Evolutionary conservation across 2,113 vertebrate species (phyloP).

Genomic region (Mormyrus iriodes): DNA sequence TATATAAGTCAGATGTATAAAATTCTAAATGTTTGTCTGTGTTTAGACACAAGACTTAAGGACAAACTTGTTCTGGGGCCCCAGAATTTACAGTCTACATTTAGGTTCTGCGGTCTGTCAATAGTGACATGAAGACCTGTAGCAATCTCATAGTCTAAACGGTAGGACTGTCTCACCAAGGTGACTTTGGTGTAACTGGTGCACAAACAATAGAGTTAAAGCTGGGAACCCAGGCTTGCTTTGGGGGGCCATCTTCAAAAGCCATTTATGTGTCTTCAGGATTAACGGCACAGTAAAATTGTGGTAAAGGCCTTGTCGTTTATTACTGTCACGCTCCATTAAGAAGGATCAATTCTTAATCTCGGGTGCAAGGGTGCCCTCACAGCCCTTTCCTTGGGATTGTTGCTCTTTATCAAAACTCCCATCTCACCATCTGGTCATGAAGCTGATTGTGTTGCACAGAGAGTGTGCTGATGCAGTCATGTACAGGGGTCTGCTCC

Average conservation of each 20-base stretch:
- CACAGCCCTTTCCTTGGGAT: slow-evolving; percentile 53
- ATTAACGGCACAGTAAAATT: slow-evolving; percentile 58
- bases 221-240: slow-evolving; percentile 31
- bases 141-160: background rate
- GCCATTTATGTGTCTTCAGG: slow-evolving; percentile 47
- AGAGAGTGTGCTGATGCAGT: slow-evolving; percentile 19
- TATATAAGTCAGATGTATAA: background rate
- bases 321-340: slow-evolving; percentile 65
- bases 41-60: background rate
- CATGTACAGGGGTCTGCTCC: background rate
- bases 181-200: background rate
- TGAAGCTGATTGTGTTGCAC: slow-evolving; percentile 40
- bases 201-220: background rate
- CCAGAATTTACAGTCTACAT: background rate
- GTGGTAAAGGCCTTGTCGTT: slow-evolving; percentile 54
- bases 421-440: slow-evolving; percentile 54
- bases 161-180: background rate
- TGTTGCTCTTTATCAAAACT: slow-evolving; percentile 62
- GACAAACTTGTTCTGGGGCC: background rate
- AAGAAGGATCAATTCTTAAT: slow-evolving; percentile 78
- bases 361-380: slow-evolving; percentile 55
- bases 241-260: slow-evolving; percentile 44
- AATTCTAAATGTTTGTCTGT: background rate
- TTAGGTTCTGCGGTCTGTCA: background rate
- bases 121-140: background rate